phyloP scores from a whole-genome alignment of 2,113 vertebrate species.

The Deroptyus accipitrinus region DNA sequence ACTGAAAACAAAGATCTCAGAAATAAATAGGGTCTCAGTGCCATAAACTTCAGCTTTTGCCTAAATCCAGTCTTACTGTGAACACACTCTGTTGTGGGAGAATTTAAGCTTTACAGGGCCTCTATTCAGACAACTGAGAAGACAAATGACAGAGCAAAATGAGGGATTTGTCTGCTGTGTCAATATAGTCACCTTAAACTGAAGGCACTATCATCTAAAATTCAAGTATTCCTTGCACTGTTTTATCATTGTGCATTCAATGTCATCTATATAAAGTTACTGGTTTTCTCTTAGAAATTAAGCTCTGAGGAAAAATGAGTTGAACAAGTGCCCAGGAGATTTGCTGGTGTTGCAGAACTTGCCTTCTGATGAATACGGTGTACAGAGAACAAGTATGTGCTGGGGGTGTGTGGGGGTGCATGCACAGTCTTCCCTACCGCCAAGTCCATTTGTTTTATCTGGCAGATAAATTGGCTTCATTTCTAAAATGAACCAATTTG shows the following conservation, averaged over 20 bases:
- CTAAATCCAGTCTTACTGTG: neutral
- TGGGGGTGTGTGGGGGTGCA: accelerated
- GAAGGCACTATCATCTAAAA: neutral
- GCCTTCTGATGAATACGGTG: neutral
- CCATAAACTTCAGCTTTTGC: neutral
- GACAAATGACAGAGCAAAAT: neutral
- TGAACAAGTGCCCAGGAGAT: neutral
- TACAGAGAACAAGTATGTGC: neutral
- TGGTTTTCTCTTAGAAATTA: constrained; percentile 8
- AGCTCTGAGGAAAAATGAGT: neutral
- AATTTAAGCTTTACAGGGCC: neutral
- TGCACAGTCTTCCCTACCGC: neutral
- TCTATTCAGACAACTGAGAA: neutral
- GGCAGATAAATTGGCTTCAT: neutral
- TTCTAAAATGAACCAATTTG: neutral
- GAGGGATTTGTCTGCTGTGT: neutral
- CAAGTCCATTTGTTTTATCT: neutral
- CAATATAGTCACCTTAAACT: neutral
- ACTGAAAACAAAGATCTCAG: neutral
- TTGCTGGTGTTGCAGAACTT: neutral
- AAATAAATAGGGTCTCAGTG: neutral
- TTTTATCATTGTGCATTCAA: neutral
- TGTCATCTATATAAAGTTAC: neutral
- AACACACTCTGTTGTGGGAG: neutral
- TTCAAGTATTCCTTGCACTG: neutral